Percentiles rank a stretch among this genome's conserved stretches.
Evolutionary conservation across 2,113 vertebrate species (phyloP).

Genomic region (Rhombomys opimus): DNA sequence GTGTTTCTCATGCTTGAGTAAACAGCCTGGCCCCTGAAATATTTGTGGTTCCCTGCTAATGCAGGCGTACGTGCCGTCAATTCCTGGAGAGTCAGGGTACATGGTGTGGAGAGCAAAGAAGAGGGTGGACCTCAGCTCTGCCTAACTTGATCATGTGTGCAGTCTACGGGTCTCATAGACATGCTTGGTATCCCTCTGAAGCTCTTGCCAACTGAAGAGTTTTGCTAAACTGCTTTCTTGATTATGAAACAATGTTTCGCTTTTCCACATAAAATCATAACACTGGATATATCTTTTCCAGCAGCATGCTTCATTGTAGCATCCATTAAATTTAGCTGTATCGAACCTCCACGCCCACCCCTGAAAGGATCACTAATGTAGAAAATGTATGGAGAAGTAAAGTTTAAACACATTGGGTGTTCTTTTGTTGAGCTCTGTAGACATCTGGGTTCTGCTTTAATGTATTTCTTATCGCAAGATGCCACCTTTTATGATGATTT

Average conservation of each 20-base stretch:
- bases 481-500: constrained; percentile 3
- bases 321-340: constrained; percentile 11
- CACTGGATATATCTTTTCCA: not conserved
- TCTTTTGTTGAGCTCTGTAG: constrained; percentile 11
- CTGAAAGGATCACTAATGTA: not conserved
- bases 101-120: not conserved
- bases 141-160: not conserved
- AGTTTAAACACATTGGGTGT: not conserved
- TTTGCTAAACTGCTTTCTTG: constrained; percentile 22
- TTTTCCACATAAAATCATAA: not conserved
- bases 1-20: not conserved
- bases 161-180: not conserved
- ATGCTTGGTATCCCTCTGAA: not conserved
- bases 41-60: not conserved
- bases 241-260: not conserved
- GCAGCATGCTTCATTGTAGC: not conserved
- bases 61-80: not conserved
- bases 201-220: not conserved
- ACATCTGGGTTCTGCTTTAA: not conserved
- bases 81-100: not conserved
- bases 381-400: constrained; percentile 12
- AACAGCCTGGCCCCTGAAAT: not conserved
- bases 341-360: not conserved
- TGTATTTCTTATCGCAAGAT: not conserved
- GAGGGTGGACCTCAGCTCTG: not conserved